Percentiles rank a stretch among this genome's conserved stretches.
phyloP scores from a whole-genome alignment of 2,113 vertebrate genomes.

The Tetrax tetrax region DNA sequence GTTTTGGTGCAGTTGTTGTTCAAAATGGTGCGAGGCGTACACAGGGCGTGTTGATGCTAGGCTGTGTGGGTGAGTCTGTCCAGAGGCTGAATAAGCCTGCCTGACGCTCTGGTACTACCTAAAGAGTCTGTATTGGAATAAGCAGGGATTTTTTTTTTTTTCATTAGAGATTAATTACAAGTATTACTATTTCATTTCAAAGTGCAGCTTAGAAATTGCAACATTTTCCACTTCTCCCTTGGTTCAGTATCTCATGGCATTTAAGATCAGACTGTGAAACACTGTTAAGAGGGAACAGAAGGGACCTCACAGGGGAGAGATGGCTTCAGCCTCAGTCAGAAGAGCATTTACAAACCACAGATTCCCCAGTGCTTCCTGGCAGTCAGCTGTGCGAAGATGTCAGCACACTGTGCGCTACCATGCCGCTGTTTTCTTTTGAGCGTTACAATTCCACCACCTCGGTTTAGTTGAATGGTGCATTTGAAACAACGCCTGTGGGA shows the following conservation, averaged over 20 bases:
- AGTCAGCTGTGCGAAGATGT: not conserved
- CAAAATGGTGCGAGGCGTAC: not conserved
- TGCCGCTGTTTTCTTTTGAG: not conserved
- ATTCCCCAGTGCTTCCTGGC: not conserved
- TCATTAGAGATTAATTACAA: conserved; percentile 27
- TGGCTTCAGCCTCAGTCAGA: not conserved
- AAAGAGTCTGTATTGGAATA: not conserved
- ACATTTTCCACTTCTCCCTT: not conserved
- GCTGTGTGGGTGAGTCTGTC: conserved; percentile 20
- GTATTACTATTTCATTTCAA: conserved; percentile 13
- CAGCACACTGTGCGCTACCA: not conserved
- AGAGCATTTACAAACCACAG: not conserved
- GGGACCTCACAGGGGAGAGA: not conserved
- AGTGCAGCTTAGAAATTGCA: not conserved
- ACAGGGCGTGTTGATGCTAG: conserved; percentile 18
- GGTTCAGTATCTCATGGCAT: not conserved
- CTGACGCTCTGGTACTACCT: conserved; percentile 11
- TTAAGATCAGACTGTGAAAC: not conserved
- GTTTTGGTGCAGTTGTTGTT: conserved; percentile 14
- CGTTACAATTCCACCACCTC: not conserved
- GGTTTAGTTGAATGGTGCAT: fast-evolving
- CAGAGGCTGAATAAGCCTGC: conserved; percentile 36
- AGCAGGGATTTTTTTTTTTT: not conserved
- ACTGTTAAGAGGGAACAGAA: not conserved
- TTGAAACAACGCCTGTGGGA: not conserved